A percentile compares a stretch with the other conserved stretches of the same genome.
These are phyloP conservation scores for Drosophila sulfurigaster DNA, from an alignment of 1,140 invertebrate species.

Conservation along the genomic window DNA sequence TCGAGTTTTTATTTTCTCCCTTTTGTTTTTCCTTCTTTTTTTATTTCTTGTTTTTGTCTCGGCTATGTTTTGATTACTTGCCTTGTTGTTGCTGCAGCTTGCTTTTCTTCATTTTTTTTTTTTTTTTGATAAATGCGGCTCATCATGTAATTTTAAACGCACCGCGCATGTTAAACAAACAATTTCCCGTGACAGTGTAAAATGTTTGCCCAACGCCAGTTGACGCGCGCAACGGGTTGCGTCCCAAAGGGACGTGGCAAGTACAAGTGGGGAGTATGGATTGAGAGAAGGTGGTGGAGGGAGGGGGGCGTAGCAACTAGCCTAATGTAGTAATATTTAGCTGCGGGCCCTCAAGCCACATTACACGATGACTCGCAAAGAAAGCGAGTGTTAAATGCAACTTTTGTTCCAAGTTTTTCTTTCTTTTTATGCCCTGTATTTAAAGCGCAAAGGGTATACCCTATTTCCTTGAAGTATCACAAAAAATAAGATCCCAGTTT, in stretches of 20 bases:
- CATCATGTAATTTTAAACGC: slow-evolving; percentile 83
- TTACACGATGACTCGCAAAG: slow-evolving; percentile 77
- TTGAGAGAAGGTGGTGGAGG: not conserved
- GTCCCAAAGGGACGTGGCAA: not conserved
- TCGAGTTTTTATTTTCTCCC: slow-evolving; percentile 12
- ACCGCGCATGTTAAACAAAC: slow-evolving; percentile 80
- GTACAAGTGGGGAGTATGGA: not conserved
- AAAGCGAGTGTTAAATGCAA: slow-evolving; percentile 81
- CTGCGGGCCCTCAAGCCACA: slow-evolving; percentile 49
- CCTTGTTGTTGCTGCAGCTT: slow-evolving; percentile 14
- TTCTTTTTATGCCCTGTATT: slow-evolving; percentile 22
- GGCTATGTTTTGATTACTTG: slow-evolving; percentile 45
- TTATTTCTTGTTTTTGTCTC: slow-evolving; percentile 29
- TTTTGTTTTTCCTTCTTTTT: slow-evolving; percentile 37
- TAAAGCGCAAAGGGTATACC: not conserved
- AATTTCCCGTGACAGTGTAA: slow-evolving; percentile 82
- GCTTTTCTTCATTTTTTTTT: slow-evolving; percentile 37
- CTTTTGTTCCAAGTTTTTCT: slow-evolving; percentile 64
- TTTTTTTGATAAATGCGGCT: slow-evolving; percentile 78
- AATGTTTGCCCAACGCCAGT: slow-evolving; percentile 48
- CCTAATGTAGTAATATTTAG: slow-evolving; percentile 45
- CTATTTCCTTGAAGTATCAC: not conserved
- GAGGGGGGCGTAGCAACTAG: slow-evolving; percentile 17
- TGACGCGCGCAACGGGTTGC: slow-evolving; percentile 6
- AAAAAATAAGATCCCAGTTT: too few species aligned